These are phyloP conservation scores for Ctenochaetus hawaiiensis DNA, from an alignment of 2,797 vertebrate species.

Conservation along the genomic window DNA sequence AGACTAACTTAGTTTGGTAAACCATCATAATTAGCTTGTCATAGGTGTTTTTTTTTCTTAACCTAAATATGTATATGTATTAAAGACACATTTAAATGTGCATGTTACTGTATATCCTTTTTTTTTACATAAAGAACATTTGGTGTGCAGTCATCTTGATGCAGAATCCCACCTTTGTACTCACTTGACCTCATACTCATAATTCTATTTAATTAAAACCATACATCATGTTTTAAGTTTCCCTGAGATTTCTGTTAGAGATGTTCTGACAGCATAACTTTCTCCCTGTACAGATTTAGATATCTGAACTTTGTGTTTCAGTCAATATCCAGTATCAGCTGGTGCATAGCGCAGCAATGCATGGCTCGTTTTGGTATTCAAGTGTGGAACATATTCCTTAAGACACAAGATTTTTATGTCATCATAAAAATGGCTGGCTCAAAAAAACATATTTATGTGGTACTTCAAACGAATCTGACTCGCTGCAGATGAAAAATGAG, in stretches of 20 bases:
- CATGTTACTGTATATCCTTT: conserved; percentile 5
- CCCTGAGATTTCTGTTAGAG: conserved; percentile 31
- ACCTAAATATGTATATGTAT: not conserved
- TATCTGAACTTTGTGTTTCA: too few species aligned
- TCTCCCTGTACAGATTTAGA: too few species aligned
- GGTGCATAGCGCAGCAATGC: not conserved
- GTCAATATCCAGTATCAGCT: too few species aligned
- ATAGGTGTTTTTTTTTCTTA: not conserved
- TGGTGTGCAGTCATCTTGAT: conserved; percentile 28
- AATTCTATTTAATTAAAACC: conserved; percentile 60
- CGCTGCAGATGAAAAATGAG: conserved; percentile 52
- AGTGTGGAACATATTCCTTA: not conserved
- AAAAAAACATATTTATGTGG: not conserved
- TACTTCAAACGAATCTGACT: conserved; percentile 53
- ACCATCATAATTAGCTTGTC: not conserved
- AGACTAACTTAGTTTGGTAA: not conserved
- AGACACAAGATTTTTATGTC: not conserved
- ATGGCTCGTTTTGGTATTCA: not conserved
- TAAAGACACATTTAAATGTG: not conserved
- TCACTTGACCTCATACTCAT: conserved; percentile 7
- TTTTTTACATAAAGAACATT: conserved; percentile 29
- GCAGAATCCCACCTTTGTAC: conserved; percentile 47
- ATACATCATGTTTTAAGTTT: conserved; percentile 44
- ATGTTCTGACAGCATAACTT: too few species aligned
- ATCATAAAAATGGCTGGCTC: conserved; percentile 6